Base-by-base conservation (phyloP, 2,888 invertebrate genomes). In the Saturnia pavonia region DNA sequence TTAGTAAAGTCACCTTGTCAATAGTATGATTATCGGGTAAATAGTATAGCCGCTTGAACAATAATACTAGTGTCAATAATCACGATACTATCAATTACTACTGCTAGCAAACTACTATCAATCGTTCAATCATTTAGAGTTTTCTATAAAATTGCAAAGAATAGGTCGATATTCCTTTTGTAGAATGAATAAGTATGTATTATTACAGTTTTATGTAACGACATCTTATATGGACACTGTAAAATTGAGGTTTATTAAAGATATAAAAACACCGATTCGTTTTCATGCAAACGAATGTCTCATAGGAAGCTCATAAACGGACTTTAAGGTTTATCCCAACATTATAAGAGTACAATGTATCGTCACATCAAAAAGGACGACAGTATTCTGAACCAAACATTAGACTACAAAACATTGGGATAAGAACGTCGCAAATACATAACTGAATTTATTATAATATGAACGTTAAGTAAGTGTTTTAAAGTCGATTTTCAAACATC, bases 181-280 rank as follows among this genome's bases (percentile, higher is more conserved):
- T 51, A 25, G 2, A 8, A 54, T 34, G 42, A 14, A n/a, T n/a
- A n/a, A n/a, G n/a, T n/a, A n/a, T n/a, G n/a, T n/a, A n/a, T 22
- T 40, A 69, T 3, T 27, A 68, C 65, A 9, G 34, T 19, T 54
- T 68, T 60, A 68, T 65, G 73, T 80, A 82, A 84, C 77, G 75
- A 75, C 75, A 71, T 81, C 82, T 83, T 82, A 77, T 78, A 78
- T 77, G 77, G 70, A 76, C 74, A 73, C 74, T 74, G 76, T 80
- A 65, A 65, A 65, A 83, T 83, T 83, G 73, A 75, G 76, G 81
- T 80, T 83, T 85, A 85, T 84, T 86, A 88, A 88, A 82, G 82
- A 82, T 87, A 91, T 91, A 91, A 91, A 91, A 91, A 88, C 86
- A 88, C 88, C 83, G 85, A 87, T 89, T 86, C 83, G 86, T 87